Conservation (phyloP, 92 coral and sea anemone genomes). For the Porites evermanni region DNA sequence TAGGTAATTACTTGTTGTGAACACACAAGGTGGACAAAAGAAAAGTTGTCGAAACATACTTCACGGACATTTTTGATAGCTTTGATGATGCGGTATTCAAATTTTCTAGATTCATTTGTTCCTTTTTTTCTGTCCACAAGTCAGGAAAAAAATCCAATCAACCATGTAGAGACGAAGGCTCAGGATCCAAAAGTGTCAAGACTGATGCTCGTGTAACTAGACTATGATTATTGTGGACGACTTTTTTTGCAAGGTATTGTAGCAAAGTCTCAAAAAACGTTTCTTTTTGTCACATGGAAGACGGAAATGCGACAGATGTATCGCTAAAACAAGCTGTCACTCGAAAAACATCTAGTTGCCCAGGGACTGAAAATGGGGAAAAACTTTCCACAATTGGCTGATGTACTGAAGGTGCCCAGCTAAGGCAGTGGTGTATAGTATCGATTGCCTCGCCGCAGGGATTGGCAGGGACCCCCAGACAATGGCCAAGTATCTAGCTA, state of each 20-base stretch:
- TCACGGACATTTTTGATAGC: not conserved
- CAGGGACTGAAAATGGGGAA: constrained; percentile 35
- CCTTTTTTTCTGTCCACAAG: not conserved
- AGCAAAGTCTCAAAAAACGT: not conserved
- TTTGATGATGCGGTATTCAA: not conserved
- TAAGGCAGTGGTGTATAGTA: constrained; percentile 37
- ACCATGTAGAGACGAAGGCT: constrained; percentile 5
- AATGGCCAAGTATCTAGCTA: constrained; percentile 32
- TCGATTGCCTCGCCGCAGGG: constrained; percentile 16
- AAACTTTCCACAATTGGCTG: constrained; percentile 5
- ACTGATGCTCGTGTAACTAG: constrained; percentile 21
- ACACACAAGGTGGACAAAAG: constrained; percentile 5
- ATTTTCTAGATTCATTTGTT: not conserved
- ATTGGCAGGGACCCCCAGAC: not conserved
- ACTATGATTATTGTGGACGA: not conserved
- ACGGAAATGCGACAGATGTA: constrained; percentile 34
- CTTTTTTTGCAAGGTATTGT: not conserved
- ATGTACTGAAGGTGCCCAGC: constrained; percentile 2
- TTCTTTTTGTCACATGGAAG: not conserved
- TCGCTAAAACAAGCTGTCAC: constrained; percentile 20
- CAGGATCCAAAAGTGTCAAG: constrained; percentile 1
- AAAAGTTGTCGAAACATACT: constrained; percentile 1
- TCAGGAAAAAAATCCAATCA: not conserved
- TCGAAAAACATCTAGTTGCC: constrained; percentile 24
- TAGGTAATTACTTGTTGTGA: not conserved